Conservation (phyloP, 2,113 vertebrate genomes). For the Xerus inauris region DNA sequence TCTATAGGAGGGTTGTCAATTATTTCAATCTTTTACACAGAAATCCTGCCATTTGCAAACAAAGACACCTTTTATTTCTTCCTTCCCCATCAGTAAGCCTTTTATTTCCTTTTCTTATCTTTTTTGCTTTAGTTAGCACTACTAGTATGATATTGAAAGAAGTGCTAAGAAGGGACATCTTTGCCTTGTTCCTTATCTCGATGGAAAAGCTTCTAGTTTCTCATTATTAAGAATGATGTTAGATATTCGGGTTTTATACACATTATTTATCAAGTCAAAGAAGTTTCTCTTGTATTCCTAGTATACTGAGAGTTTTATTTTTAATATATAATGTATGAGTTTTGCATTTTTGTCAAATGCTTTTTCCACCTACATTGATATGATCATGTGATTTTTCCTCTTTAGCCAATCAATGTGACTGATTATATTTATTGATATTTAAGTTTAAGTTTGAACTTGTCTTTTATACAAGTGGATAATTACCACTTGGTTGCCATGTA, state of each 20-base stretch:
- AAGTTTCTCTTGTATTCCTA: not conserved
- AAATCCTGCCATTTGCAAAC: not conserved
- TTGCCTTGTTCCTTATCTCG: not conserved
- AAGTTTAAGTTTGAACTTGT: not conserved
- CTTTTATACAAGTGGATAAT: not conserved
- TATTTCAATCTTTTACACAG: not conserved
- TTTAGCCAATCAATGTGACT: not conserved
- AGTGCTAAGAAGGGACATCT: not conserved
- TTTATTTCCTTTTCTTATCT: not conserved
- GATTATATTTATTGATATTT: not conserved
- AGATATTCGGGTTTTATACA: not conserved
- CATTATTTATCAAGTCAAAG: not conserved
- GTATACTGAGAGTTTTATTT: not conserved
- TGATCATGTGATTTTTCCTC: not conserved
- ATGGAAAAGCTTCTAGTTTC: not conserved
- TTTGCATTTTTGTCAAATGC: not conserved
- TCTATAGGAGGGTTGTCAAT: not conserved
- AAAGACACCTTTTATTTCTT: no score
- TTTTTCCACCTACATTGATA: not conserved
- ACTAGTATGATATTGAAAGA: not conserved
- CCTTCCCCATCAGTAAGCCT: not conserved
- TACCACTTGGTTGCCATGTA: not conserved
- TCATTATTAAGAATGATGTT: not conserved
- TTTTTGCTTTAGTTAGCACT: not conserved
- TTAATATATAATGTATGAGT: not conserved